Conservation (phyloP, 2,797 vertebrate species). For the Threskiornis aethiopicus region DNA sequence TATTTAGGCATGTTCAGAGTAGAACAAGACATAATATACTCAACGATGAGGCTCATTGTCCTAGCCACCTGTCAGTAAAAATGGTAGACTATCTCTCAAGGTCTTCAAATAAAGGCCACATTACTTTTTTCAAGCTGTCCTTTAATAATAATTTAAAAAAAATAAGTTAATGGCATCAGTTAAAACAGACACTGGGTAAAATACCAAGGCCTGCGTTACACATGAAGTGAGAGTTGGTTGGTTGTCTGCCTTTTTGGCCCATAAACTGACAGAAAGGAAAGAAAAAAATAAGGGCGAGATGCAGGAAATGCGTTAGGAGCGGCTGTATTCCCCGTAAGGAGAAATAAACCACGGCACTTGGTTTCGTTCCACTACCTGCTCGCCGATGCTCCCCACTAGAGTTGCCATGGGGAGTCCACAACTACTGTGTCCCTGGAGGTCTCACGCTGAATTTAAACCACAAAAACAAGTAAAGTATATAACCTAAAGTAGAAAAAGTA, state of each 20-base stretch:
- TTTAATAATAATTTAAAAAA: not conserved
- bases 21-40: not conserved
- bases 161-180: not conserved
- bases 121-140: not conserved
- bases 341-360: not conserved
- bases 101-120: not conserved
- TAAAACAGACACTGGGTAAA: not conserved
- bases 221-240: not conserved
- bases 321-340: fast-evolving
- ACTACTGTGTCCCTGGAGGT: not conserved
- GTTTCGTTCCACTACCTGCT: not conserved
- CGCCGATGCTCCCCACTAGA: not conserved
- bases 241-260: not conserved
- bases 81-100: not conserved
- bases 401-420: not conserved
- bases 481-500: not conserved
- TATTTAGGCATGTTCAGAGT: not conserved
- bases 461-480: not conserved
- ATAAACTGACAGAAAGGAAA: not conserved
- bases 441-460: not conserved
- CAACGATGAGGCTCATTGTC: not conserved
- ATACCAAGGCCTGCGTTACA: not conserved
- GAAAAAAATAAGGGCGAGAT: not conserved
- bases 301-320: not conserved
- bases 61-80: not conserved